phyloP scores from a whole-genome alignment of 2,888 invertebrate genomes.

The Dugesia japonica region DNA sequence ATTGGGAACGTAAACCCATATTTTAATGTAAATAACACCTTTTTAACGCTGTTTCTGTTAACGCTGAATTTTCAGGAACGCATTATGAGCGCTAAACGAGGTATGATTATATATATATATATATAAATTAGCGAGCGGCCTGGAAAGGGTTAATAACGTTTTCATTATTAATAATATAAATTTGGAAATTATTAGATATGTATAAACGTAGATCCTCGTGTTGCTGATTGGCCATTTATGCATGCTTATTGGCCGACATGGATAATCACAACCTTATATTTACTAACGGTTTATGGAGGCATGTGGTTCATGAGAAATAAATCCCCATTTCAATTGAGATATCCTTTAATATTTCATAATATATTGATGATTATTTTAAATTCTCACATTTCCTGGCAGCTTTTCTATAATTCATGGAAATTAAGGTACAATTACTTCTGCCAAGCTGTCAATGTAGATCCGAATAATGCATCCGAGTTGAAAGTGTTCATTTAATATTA shows the following conservation, averaged over 20 bases:
- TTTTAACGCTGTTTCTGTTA: too few species aligned
- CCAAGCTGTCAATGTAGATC: conserved; percentile 42
- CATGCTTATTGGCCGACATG: conserved; percentile 37
- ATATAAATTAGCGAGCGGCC: too few species aligned
- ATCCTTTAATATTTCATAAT: conserved; percentile 43
- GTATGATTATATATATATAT: too few species aligned
- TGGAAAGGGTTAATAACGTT: too few species aligned
- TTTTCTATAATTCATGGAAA: conserved; percentile 37
- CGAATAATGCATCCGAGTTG: conserved; percentile 43
- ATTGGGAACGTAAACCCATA: too few species aligned
- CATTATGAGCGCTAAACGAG: too few species aligned
- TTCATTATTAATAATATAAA: too few species aligned
- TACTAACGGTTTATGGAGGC: conserved; percentile 38
- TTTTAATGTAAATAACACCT: too few species aligned
- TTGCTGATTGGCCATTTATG: conserved; percentile 40
- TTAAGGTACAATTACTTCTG: conserved; percentile 44
- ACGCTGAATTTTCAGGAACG: too few species aligned
- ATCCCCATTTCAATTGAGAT: conserved; percentile 38
- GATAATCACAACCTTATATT: conserved; percentile 38
- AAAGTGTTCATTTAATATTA: conserved; percentile 39
- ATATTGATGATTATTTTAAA: conserved; percentile 42
- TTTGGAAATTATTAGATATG: too few species aligned
- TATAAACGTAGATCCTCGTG: conserved; percentile 41
- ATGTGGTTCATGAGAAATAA: conserved; percentile 38
- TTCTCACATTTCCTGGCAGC: conserved; percentile 44